phyloP scores from a whole-genome alignment of 2,113 vertebrate species.

The Athene noctua region DNA sequence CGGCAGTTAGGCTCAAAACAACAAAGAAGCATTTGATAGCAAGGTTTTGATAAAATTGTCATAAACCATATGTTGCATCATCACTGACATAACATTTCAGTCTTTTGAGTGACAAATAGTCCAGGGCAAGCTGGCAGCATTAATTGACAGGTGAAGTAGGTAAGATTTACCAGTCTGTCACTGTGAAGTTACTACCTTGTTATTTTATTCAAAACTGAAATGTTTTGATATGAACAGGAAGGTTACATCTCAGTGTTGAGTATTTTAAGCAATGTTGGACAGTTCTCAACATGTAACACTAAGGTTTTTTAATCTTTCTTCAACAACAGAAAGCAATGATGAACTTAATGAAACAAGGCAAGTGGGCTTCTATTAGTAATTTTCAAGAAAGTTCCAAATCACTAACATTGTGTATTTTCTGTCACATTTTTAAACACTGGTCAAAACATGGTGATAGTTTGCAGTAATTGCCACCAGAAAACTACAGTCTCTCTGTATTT shows the following conservation, averaged over 20 bases:
- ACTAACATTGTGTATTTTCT: not conserved
- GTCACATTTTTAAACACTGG: not conserved
- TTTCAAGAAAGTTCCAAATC: not conserved
- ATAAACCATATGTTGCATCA: not conserved
- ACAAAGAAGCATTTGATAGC: not conserved
- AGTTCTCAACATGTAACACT: not conserved
- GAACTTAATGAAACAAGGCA: not conserved
- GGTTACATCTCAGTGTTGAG: not conserved
- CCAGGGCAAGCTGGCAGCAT: not conserved
- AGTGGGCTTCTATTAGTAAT: not conserved
- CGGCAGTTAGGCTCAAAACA: not conserved
- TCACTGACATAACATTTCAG: fast-evolving
- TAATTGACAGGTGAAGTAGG: not conserved
- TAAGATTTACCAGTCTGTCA: not conserved
- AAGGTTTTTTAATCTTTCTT: not conserved
- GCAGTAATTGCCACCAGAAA: not conserved
- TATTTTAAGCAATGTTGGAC: not conserved
- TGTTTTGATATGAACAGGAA: not conserved
- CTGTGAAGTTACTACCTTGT: not conserved
- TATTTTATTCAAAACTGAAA: not conserved
- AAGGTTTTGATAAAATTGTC: not conserved
- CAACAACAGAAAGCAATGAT: not conserved
- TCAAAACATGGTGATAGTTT: not conserved
- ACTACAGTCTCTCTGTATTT: not conserved
- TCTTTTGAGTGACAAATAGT: not conserved